Evolutionary conservation across 2,113 vertebrate genomes (phyloP).

Genomic region (Nestor notabilis): DNA sequence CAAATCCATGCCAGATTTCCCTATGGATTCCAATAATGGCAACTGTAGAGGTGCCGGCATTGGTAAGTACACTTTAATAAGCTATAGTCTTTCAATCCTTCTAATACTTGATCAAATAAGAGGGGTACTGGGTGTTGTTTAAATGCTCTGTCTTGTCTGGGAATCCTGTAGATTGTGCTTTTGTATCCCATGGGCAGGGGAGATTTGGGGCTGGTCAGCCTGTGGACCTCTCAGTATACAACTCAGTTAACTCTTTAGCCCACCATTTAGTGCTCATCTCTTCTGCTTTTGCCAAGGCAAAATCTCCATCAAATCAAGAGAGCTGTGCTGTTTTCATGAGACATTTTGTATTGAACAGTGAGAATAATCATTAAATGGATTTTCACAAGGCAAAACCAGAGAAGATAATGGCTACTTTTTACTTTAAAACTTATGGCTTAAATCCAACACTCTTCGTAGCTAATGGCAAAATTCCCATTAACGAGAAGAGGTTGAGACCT

Average conservation of each 20-base stretch:
- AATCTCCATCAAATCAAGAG: not conserved
- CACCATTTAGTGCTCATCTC: fast-evolving
- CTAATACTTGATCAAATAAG: not conserved
- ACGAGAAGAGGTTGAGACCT: not conserved
- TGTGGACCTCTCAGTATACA: not conserved
- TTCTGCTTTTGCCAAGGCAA: not conserved
- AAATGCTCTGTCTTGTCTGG: not conserved
- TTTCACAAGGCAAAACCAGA: not conserved
- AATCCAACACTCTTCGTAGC: not conserved
- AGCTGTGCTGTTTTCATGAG: not conserved
- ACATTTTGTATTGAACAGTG: not conserved
- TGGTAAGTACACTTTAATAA: constrained; percentile 77
- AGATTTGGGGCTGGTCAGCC: not conserved
- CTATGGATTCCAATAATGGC: constrained; percentile 89
- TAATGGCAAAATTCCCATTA: not conserved
- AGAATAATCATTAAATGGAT: not conserved
- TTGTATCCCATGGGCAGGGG: not conserved
- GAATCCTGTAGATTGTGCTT: not conserved
- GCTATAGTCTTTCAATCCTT: not conserved
- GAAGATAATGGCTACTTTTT: not conserved
- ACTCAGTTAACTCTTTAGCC: not conserved
- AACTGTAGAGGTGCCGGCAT: constrained; percentile 84
- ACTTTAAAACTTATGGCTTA: not conserved
- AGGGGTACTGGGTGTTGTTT: not conserved
- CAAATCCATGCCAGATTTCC: constrained; percentile 85